Evolutionary conservation across 1,140 invertebrate species (phyloP).

Genomic region (Danaus plexippus): DNA sequence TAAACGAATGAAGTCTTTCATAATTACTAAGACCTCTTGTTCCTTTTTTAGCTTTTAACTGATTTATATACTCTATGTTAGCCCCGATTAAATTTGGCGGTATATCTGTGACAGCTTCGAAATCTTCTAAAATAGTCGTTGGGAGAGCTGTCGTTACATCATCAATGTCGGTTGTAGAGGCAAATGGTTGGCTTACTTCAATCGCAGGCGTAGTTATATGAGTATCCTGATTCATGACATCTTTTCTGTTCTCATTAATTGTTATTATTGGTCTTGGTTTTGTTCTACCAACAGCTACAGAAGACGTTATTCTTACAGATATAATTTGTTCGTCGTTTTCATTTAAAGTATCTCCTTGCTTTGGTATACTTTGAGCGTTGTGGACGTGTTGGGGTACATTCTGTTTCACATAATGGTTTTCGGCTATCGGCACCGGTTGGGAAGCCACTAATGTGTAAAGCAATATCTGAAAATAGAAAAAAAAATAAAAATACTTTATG

Average conservation of each 20-base stretch:
- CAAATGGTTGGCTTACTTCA: slow-evolving; percentile 17
- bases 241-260: slow-evolving; percentile 4
- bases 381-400: slow-evolving; percentile 21
- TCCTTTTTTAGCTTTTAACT: slow-evolving; percentile 59
- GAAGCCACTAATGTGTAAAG: slow-evolving; percentile 36
- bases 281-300: slow-evolving; percentile 59
- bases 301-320: slow-evolving; percentile 69
- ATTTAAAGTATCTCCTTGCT: slow-evolving; percentile 28
- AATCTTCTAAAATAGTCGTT: slow-evolving; percentile 23
- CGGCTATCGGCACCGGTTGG: slow-evolving; percentile 30
- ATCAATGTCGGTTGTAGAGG: slow-evolving; percentile 16
- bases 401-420: slow-evolving; percentile 18
- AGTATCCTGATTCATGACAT: slow-evolving; percentile 3
- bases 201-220: slow-evolving; percentile 15
- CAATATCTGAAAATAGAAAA: slow-evolving; percentile 52
- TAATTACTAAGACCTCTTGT: slow-evolving; percentile 31
- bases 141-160: slow-evolving; percentile 19
- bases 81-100: slow-evolving; percentile 46
- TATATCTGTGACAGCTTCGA: slow-evolving; percentile 30
- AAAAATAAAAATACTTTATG: not conserved
- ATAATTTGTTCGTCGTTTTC: slow-evolving; percentile 53
- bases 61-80: slow-evolving; percentile 61
- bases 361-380: slow-evolving; percentile 42
- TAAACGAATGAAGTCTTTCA: slow-evolving; percentile 39
- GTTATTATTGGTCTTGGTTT: slow-evolving; percentile 29